Percentiles rank a stretch among this genome's conserved stretches.
These are phyloP conservation scores for Columba livia DNA, from an alignment of 2,113 vertebrate species.

Conservation along the genomic window DNA sequence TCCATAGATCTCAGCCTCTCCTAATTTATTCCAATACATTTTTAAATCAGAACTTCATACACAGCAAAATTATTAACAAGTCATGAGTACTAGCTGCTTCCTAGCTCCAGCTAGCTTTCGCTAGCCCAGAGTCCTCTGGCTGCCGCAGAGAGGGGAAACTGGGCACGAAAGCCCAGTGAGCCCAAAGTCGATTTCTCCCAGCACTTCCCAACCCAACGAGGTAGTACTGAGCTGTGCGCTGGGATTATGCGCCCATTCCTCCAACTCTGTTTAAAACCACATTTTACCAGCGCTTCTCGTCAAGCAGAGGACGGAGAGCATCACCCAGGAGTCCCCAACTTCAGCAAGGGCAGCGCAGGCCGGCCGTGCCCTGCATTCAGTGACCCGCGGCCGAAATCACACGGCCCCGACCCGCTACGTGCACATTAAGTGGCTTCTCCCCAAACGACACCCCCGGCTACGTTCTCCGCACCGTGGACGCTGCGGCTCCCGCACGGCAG, in stretches of 20 bases:
- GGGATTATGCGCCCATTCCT: neutral
- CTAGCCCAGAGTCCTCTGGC: neutral
- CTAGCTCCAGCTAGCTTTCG: neutral
- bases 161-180: fast-evolving
- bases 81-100: neutral
- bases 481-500: neutral
- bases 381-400: fast-evolving
- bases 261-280: fast-evolving
- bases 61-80: neutral
- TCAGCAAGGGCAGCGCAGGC: neutral
- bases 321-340: neutral
- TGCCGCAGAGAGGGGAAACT: fast-evolving
- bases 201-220: neutral
- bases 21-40: neutral
- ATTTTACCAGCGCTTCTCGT: fast-evolving
- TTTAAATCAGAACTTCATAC: neutral
- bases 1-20: neutral
- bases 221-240: neutral
- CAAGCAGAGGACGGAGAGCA: neutral
- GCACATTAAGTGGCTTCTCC: fast-evolving
- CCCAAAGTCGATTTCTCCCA: fast-evolving
- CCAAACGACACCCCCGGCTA: neutral
- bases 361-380: neutral
- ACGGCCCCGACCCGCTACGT: fast-evolving
- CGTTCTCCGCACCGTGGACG: neutral